Base-by-base conservation (phyloP, 2,888 invertebrate species). In the Xylota segnis region DNA sequence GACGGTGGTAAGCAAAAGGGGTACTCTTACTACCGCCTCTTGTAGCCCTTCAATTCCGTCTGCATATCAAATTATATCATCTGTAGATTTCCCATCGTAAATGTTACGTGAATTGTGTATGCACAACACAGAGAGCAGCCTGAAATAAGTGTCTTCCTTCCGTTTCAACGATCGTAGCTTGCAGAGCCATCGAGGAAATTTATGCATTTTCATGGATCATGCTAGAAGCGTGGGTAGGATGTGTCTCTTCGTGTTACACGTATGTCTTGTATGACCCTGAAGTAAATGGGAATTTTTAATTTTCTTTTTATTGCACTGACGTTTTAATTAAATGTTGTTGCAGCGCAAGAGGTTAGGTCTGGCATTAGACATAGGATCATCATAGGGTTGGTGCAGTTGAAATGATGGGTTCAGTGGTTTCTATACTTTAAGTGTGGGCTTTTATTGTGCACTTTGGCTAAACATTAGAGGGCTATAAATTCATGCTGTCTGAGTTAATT, bases 41-140 rank as follows among this genome's bases (percentile, higher is more conserved):
- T 71, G 27, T 27, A 29, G 65, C 84, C 84, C 71, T 79, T 75
- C 32, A 58, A 66, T 83, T 65, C 74, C 47, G 71, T 59, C 76
- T 86, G 84, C 76, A 86, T 86, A 86, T 86, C 86, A 86, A 86
- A 86, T 86, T 86, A 86, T 86, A 86, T 86, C 82, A 82, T 86
- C 86, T 81, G 75, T 61, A 52, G 56, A 77, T 82, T 86, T 86
- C 86, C 76, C 86, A 86, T 77, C 86, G 86, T 86, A 86, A 86
- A 82, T 77, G 86, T 77, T 72, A 63, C 82, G 43, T 72, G 71
- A 58, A 66, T 72, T 66, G 54, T 72, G 29, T 61, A 54, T 72
- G 77, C 82, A n/a, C n/a, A 76, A 54, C 18, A 56, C 18, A 70
- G 71, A 23, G 56, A 43, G 43, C 56, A 56, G 83, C 54, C 47